phyloP scores from a whole-genome alignment of 2,797 vertebrate genomes.

The Acrossocheilus wenchowensis region DNA sequence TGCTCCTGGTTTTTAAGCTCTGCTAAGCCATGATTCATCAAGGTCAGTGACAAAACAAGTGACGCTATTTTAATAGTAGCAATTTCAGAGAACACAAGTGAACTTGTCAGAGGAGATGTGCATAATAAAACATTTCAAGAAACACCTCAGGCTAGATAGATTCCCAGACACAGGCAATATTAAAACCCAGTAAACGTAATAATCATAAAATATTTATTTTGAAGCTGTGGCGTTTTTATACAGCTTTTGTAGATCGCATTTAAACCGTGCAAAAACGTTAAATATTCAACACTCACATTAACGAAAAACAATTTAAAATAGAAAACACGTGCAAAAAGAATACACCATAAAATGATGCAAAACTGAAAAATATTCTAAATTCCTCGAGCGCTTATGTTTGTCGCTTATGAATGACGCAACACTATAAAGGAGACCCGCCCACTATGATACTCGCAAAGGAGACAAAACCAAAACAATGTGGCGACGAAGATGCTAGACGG shows the following conservation, averaged over 20 bases:
- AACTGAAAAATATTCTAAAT: background rate
- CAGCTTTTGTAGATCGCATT: background rate
- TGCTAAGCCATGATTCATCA: background rate
- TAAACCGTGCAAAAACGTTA: background rate
- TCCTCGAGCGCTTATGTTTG: background rate
- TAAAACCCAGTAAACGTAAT: background rate
- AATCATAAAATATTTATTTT: background rate
- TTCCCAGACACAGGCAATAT: background rate
- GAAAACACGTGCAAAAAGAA: background rate
- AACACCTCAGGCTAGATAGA: background rate
- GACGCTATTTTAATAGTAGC: background rate
- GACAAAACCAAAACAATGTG: conserved; percentile 7
- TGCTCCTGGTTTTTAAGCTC: background rate
- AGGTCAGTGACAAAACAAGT: background rate
- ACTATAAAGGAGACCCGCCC: background rate
- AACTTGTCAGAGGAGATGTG: background rate
- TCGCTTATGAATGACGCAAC: conserved; percentile 28
- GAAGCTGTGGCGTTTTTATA: background rate
- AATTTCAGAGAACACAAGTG: background rate
- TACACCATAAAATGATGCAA: background rate
- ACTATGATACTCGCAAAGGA: background rate
- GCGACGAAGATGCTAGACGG: background rate
- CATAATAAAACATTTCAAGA: background rate
- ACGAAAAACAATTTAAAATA: background rate
- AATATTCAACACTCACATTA: background rate